Conservation (phyloP, 2,888 invertebrate species). For the Tetropium fuscum region DNA sequence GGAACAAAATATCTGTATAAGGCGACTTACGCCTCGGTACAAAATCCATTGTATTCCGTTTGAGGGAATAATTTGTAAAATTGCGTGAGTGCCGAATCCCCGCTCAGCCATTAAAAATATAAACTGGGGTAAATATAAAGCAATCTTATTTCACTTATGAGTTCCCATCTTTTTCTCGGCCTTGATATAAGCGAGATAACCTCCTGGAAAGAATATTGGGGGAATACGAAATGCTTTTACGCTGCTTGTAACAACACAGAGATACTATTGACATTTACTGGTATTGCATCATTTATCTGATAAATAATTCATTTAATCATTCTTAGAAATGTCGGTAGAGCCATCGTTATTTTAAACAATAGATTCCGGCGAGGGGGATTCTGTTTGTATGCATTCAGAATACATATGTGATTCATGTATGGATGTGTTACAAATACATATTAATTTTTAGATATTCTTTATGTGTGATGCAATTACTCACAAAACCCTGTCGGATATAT, state of each 20-base stretch:
- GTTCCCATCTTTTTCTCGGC: neutral
- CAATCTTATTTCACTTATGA: constrained; percentile 19
- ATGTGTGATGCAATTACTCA: no score
- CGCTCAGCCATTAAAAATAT: constrained; percentile 12
- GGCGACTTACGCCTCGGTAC: neutral
- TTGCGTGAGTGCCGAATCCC: constrained; percentile 6
- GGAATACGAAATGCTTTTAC: constrained; percentile 7
- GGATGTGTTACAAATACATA: no score
- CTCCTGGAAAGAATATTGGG: neutral
- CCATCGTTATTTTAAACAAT: neutral
- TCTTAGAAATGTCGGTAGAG: neutral
- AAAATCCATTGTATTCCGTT: constrained; percentile 5
- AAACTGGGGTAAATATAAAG: constrained; percentile 25
- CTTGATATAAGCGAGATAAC: neutral
- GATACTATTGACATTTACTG: constrained; percentile 15
- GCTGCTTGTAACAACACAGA: neutral
- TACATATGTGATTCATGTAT: no score
- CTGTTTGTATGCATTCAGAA: no score
- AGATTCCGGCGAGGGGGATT: no score
- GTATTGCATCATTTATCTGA: constrained; percentile 17
- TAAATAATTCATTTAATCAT: constrained; percentile 24
- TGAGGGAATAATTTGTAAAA: constrained; percentile 5
- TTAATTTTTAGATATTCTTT: no score
- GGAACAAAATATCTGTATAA: no score
- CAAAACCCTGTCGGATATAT: no score